Evolutionary conservation across 2,888 invertebrate species (phyloP).

Genomic region (Agrilus cyanescens): DNA sequence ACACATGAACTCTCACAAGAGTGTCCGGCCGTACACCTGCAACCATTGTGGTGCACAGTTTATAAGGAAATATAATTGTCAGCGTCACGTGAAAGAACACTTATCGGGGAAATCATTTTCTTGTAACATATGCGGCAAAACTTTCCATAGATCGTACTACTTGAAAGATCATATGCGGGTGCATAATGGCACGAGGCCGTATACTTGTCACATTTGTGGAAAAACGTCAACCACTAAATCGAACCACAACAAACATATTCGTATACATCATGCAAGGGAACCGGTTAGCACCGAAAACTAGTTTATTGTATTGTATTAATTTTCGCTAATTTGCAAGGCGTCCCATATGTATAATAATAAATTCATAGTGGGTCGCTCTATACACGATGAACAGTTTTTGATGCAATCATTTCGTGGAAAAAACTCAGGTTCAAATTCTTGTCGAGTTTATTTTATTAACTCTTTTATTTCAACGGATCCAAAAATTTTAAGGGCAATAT

Average conservation of each 20-base stretch:
- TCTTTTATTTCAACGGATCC: no score
- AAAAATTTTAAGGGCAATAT: no score
- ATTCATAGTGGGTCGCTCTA: no score
- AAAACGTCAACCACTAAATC: constrained; percentile 83
- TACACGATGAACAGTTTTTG: no score
- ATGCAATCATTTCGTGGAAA: no score
- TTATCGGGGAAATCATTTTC: constrained; percentile 46
- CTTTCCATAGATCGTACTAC: constrained; percentile 79
- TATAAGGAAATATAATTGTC: constrained; percentile 78
- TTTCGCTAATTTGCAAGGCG: neutral
- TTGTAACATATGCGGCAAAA: constrained; percentile 61
- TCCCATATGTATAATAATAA: no score
- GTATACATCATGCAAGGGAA: constrained; percentile 81
- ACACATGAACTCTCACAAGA: constrained; percentile 77
- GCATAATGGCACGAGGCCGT: constrained; percentile 71
- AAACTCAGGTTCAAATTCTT: no score
- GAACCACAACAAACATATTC: constrained; percentile 82
- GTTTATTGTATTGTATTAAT: neutral
- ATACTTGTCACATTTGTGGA: constrained; percentile 77
- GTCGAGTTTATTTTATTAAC: no score
- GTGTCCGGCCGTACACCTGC: constrained; percentile 75
- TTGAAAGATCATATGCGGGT: constrained; percentile 78
- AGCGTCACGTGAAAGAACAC: constrained; percentile 75
- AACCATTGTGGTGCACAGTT: constrained; percentile 85
- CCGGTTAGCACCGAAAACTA: constrained; percentile 75